A percentile compares a stretch with the other conserved stretches of the same genome.
Conservation (phyloP, 2,888 invertebrate species). For the Cheiracanthium punctorium region DNA sequence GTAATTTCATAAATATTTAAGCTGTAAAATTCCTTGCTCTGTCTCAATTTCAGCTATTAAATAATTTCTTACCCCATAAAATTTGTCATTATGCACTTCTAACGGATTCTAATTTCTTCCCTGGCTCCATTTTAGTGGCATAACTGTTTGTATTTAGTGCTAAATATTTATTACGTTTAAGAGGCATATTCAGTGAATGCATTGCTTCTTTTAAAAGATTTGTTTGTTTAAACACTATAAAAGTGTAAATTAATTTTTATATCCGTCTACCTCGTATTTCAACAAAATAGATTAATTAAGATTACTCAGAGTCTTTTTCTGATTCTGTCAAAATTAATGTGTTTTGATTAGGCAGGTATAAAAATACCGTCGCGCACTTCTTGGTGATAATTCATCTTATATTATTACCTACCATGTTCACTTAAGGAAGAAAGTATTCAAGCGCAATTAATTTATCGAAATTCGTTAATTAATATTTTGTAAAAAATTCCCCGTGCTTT, state of each 20-base stretch:
- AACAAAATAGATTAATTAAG: neutral
- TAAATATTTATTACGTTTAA: neutral
- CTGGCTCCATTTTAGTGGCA: neutral
- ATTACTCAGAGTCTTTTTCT: neutral
- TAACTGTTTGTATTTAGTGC: neutral
- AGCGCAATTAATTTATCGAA: neutral
- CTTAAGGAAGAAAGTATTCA: neutral
- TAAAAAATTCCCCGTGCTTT: neutral
- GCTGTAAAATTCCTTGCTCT: neutral
- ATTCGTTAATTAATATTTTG: neutral
- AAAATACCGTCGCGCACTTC: neutral
- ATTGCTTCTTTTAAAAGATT: neutral
- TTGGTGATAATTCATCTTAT: neutral
- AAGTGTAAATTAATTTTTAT: neutral
- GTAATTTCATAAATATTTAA: neutral
- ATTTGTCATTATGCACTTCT: neutral
- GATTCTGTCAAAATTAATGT: neutral
- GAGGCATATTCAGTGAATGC: neutral
- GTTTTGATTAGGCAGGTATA: neutral
- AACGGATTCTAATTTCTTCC: neutral
- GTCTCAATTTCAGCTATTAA: neutral
- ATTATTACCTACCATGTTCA: neutral
- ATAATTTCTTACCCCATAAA: neutral
- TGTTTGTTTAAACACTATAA: neutral
- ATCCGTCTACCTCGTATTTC: too few species aligned